These are phyloP conservation scores for Hippocampus mohnikei DNA, from an alignment of 2,113 vertebrate species.

Conservation along the genomic window DNA sequence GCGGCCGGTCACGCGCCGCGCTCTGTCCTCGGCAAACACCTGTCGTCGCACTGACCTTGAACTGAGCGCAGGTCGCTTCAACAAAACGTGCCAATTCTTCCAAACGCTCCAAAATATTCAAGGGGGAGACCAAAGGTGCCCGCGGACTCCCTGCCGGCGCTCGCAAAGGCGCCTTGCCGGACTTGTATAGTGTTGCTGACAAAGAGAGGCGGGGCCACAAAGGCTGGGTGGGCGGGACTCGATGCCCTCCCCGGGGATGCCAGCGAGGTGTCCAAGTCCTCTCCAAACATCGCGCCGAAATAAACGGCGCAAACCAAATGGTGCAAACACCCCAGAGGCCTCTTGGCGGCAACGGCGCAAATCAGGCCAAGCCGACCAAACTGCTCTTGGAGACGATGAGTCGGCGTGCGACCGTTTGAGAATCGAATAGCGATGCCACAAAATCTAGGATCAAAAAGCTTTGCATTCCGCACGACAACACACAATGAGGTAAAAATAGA, in stretches of 20 bases:
- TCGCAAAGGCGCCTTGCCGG: slow-evolving; percentile 57
- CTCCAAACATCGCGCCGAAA: too few relatives aligned
- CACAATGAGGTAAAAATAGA: slow-evolving; percentile 4
- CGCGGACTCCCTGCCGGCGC: slow-evolving; percentile 55
- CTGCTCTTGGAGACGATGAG: too few relatives aligned
- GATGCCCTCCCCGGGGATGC: too few relatives aligned
- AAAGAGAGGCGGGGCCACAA: slow-evolving; percentile 36
- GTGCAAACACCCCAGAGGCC: neutral
- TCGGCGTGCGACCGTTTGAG: too few relatives aligned
- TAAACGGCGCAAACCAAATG: neutral
- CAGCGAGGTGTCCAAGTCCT: too few relatives aligned
- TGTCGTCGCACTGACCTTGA: slow-evolving; percentile 82
- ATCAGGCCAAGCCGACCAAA: too few relatives aligned
- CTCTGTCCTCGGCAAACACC: slow-evolving; percentile 42
- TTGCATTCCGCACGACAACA: slow-evolving; percentile 24
- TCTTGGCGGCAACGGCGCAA: too few relatives aligned
- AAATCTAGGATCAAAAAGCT: too few relatives aligned
- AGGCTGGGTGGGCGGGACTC: neutral
- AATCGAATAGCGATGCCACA: too few relatives aligned
- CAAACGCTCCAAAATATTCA: neutral
- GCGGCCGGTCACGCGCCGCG: slow-evolving; percentile 37
- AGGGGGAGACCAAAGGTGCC: slow-evolving; percentile 1
- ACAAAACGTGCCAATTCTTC: neutral
- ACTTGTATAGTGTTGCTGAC: slow-evolving; percentile 64
- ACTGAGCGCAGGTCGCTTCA: slow-evolving; percentile 34